phyloP scores from a whole-genome alignment of 2,888 invertebrate genomes.

The Polyploca ridens region DNA sequence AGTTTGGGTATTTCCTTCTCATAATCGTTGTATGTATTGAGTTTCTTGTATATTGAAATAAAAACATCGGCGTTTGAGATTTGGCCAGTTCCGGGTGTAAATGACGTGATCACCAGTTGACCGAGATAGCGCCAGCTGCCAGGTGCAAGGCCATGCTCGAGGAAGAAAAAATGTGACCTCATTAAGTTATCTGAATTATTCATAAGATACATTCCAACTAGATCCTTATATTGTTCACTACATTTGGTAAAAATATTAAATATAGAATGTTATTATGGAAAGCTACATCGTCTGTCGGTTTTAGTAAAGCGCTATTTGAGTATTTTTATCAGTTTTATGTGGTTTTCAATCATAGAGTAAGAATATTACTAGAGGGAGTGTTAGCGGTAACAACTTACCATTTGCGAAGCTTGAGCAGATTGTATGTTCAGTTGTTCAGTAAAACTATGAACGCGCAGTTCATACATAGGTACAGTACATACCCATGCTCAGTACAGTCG shows the following conservation, averaged over 20 bases:
- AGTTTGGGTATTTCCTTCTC: not conserved
- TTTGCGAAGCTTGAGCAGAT: too few species aligned
- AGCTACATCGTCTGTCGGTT: conserved; percentile 13
- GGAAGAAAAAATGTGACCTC: conserved; percentile 55
- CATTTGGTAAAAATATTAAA: not conserved
- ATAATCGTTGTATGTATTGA: not conserved
- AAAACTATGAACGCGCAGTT: too few species aligned
- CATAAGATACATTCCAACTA: conserved; percentile 45
- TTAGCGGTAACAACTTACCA: too few species aligned
- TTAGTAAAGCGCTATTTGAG: not conserved
- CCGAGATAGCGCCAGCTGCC: conserved; percentile 56
- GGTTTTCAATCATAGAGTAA: too few species aligned
- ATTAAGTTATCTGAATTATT: conserved; percentile 53
- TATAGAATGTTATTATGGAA: not conserved
- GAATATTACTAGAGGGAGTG: too few species aligned
- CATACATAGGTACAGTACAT: too few species aligned
- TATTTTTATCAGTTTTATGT: not conserved
- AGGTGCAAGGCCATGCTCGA: conserved; percentile 54
- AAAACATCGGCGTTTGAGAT: conserved; percentile 10
- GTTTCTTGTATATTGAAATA: not conserved
- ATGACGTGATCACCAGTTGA: conserved; percentile 39
- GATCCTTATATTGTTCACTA: conserved; percentile 6
- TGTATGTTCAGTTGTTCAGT: too few species aligned
- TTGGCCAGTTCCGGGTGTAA: conserved; percentile 49
- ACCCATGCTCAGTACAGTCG: too few species aligned